phyloP scores from a whole-genome alignment of 2,113 vertebrate genomes.

The Cyphomyrus plagiostoma region DNA sequence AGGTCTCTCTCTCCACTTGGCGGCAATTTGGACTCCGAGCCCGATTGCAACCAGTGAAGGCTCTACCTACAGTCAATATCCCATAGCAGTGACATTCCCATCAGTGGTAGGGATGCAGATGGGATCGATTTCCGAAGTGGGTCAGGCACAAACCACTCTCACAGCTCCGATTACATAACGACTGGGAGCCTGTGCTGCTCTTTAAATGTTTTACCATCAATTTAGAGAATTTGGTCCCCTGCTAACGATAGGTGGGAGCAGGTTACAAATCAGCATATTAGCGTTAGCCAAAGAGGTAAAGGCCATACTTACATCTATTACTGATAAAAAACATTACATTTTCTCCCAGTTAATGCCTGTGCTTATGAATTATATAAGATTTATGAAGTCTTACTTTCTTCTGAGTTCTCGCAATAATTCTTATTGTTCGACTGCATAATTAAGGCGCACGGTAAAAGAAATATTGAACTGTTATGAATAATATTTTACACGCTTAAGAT shows the following conservation, averaged over 20 bases:
- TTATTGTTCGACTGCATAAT: neutral
- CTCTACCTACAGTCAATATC: conserved; percentile 38
- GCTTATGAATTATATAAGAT: conserved; percentile 2
- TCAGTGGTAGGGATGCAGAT: conserved; percentile 21
- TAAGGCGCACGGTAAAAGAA: neutral
- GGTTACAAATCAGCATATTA: neutral
- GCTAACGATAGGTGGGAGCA: neutral
- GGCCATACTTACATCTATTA: neutral
- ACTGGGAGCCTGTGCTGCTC: neutral
- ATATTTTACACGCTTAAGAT: neutral
- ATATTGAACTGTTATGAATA: conserved; percentile 7
- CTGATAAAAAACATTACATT: neutral
- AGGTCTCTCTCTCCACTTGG: neutral
- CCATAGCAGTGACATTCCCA: conserved; percentile 34
- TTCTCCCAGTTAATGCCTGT: neutral
- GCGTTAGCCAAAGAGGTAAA: neutral
- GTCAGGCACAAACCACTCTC: neutral
- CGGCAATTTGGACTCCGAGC: neutral
- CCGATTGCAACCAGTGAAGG: neutral
- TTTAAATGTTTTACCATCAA: neutral
- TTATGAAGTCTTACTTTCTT: neutral
- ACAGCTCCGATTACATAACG: neutral
- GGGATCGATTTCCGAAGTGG: conserved; percentile 33
- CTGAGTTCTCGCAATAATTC: neutral
- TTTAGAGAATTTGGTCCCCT: neutral